A percentile compares a stretch with the other conserved stretches of the same genome.
Evolutionary conservation across 2,113 vertebrate genomes (phyloP).

Genomic region (Sigmodon hispidus): DNA sequence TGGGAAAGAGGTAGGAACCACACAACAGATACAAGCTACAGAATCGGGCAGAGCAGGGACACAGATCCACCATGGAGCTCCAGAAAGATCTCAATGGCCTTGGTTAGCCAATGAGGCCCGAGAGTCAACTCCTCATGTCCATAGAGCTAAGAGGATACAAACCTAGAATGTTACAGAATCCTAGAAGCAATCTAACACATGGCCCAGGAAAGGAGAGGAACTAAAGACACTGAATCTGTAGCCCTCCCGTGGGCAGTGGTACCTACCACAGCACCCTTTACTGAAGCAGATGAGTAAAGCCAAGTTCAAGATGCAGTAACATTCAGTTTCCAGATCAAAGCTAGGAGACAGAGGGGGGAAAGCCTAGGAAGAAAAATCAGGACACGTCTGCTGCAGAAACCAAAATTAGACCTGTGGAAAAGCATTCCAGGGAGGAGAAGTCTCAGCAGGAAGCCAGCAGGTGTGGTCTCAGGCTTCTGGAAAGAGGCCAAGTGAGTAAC

Average conservation of each 20-base stretch:
- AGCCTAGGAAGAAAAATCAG: not conserved
- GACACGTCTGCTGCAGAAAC: not conserved
- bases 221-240: not conserved
- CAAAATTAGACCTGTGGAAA: not conserved
- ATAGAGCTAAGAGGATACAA: not conserved
- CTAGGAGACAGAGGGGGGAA: not conserved
- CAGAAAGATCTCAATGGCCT: not conserved
- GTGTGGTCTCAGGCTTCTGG: not conserved
- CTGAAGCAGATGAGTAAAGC: not conserved
- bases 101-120: not conserved
- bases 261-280: not conserved
- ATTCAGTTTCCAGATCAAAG: not conserved
- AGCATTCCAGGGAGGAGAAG: not conserved
- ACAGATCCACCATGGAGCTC: rapidly evolving
- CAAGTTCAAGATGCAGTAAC: not conserved
- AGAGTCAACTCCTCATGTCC: not conserved
- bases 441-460: not conserved
- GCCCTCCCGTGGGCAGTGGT: rapidly evolving
- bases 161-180: not conserved
- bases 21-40: not conserved
- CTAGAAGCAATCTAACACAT: not conserved
- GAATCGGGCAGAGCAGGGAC: not conserved
- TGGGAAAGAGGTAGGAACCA: not conserved
- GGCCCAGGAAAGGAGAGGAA: not conserved
- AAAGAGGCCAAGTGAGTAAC: not conserved